Conservation (phyloP, 2,797 vertebrate genomes). For the Rhincodon typus region DNA sequence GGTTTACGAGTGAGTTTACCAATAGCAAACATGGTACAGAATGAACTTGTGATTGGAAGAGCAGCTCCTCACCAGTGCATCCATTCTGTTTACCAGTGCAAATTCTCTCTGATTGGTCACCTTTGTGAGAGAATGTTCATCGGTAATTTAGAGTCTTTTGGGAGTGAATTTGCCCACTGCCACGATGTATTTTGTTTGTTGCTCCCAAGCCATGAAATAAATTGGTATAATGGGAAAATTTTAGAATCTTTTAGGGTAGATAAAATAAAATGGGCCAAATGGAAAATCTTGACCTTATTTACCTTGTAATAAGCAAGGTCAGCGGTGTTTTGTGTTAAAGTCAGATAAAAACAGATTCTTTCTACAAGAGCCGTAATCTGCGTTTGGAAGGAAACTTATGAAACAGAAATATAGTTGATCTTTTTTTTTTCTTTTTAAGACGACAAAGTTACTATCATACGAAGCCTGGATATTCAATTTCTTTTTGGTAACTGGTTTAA, state of each 20-base stretch:
- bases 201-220: background rate
- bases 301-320: background rate
- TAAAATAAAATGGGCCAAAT: background rate
- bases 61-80: too few species aligned
- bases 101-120: too few species aligned
- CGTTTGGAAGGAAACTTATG: background rate
- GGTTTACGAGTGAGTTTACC: too few species aligned
- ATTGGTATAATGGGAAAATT: background rate
- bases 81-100: too few species aligned
- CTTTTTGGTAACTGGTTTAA: background rate
- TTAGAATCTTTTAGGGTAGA: background rate
- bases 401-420: background rate
- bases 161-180: too few species aligned
- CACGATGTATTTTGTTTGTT: too few species aligned
- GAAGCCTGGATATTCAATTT: background rate
- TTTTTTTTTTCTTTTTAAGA: background rate
- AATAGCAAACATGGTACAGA: too few species aligned
- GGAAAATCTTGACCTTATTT: background rate
- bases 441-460: background rate
- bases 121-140: too few species aligned
- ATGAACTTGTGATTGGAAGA: too few species aligned
- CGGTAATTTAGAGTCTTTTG: too few species aligned
- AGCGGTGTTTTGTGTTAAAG: background rate
- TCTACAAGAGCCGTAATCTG: background rate
- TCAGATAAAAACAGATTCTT: background rate